Percentiles rank a stretch among this genome's conserved stretches.
These are phyloP conservation scores for Cabera pusaria DNA, from an alignment of 2,888 invertebrate genomes.

Conservation along the genomic window DNA sequence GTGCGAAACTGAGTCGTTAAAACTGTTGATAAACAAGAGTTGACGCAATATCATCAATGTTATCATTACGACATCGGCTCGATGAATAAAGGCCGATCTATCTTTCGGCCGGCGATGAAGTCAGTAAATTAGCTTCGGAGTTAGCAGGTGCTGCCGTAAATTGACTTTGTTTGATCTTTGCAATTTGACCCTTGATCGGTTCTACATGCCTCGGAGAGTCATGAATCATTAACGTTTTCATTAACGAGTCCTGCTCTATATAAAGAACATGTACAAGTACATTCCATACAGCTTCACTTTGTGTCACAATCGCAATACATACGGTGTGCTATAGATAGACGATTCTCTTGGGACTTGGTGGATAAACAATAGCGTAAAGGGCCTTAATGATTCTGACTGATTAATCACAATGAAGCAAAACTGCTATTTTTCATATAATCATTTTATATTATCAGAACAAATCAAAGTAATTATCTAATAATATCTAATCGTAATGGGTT, in stretches of 20 bases:
- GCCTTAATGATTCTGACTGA: too few relatives aligned
- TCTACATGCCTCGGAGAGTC: slow-evolving; percentile 26
- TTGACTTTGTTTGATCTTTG: slow-evolving; percentile 42
- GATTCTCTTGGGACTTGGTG: slow-evolving; percentile 21
- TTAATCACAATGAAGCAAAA: too few relatives aligned
- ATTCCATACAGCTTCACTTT: slow-evolving; percentile 2
- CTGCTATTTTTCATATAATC: too few relatives aligned
- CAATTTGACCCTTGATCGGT: slow-evolving; percentile 40
- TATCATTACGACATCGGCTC: slow-evolving; percentile 23
- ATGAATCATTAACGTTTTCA: slow-evolving; percentile 33
- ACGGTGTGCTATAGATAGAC: too few relatives aligned
- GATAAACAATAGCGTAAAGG: slow-evolving; percentile 24
- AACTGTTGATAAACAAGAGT: slow-evolving; percentile 19
- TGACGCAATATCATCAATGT: slow-evolving; percentile 17
- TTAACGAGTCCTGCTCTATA: too few relatives aligned
- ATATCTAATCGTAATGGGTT: too few relatives aligned
- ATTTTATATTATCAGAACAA: too few relatives aligned
- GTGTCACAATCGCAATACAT: slow-evolving; percentile 24
- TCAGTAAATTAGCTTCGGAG: slow-evolving; percentile 23
- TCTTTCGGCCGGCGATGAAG: slow-evolving; percentile 14
- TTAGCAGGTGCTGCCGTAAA: slow-evolving; percentile 30
- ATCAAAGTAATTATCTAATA: too few relatives aligned
- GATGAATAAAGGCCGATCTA: slow-evolving; percentile 11
- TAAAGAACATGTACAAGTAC: background rate
- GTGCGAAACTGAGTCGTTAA: slow-evolving; percentile 8